Evolutionary conservation across 2,888 invertebrate species (phyloP).

Genomic region (Deroplatys truncata): DNA sequence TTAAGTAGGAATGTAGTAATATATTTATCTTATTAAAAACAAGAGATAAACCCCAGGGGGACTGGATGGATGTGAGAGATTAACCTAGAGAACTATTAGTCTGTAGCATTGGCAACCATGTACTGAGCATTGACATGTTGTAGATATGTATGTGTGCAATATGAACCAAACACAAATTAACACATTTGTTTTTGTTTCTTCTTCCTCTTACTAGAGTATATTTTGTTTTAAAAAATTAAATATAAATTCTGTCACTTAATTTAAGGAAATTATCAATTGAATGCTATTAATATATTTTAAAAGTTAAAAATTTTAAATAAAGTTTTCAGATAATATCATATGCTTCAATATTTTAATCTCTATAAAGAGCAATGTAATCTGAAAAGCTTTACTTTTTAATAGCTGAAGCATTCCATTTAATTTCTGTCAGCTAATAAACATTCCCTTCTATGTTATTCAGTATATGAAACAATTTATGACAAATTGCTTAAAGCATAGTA

Average conservation of each 20-base stretch:
- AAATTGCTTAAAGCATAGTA: background rate
- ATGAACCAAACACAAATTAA: slow-evolving; percentile 11
- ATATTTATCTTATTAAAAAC: slow-evolving; percentile 12
- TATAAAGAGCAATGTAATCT: background rate
- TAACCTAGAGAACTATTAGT: background rate
- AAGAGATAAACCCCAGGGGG: slow-evolving; percentile 11
- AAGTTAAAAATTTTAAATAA: background rate
- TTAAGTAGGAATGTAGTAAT: slow-evolving; percentile 9
- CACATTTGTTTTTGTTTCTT: slow-evolving; percentile 8
- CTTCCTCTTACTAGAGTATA: background rate
- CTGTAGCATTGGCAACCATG: slow-evolving; percentile 10
- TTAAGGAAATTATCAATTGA: background rate
- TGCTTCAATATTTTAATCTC: background rate
- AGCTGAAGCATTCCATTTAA: slow-evolving; percentile 15
- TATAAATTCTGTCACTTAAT: background rate
- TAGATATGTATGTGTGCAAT: slow-evolving; percentile 20
- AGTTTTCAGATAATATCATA: background rate
- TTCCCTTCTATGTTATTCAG: background rate
- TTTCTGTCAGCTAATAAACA: slow-evolving; percentile 6
- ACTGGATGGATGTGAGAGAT: slow-evolving; percentile 1
- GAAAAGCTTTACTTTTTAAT: background rate
- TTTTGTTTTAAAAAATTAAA: background rate
- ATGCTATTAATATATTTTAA: background rate
- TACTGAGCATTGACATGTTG: slow-evolving; percentile 12
- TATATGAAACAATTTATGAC: background rate